Base-by-base conservation (phyloP, 2,888 invertebrate genomes). In the Drosophila mettleri region DNA sequence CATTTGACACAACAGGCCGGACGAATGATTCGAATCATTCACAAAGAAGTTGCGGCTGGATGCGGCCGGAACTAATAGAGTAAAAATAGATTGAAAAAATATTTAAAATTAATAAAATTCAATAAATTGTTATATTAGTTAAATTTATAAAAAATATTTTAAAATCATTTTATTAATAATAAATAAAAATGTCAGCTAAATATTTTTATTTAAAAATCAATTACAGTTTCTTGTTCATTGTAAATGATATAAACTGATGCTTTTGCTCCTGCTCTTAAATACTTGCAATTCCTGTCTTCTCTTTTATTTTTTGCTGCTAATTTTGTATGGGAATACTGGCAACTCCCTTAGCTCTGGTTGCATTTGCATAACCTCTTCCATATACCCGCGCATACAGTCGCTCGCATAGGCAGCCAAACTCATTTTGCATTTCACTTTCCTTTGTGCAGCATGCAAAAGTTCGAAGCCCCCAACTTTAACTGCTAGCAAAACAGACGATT, bases 401-500 rank as follows among this genome's bases (percentile, higher is more conserved):
- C 46, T 20, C 33, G 41, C 39, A 20, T 27, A 41, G 38, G 29
- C 31, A 18, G 14, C 46, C 39, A 48, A 48, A 39, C 36, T 16
- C 48, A 31, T 61, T 64, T 68, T 54, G 49, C 86, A 86, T 83
- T 83, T 83, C 83, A 83, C 83, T 83, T 83, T 83, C 88, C 74
- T 83, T 83, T 83, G 86, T 87, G 74, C 76, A 46, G 31, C 39
- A 71, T 53, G 66, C 66, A 82, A 80, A 82, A 87, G 80, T 80
- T 87, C 82, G 80, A 83, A 80, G 83, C 72, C 69, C 83, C 77
- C 69, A 65, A 70, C 80, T 83, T 80, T 75, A 85, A 85, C 69
- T 59, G 80, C 67, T 22, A 55, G 46, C 38, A 51, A 59, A 48
- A 59, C 52, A 48, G 43, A 36, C 54, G 46, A 54, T 52, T 69